Evolutionary conservation across 2,888 invertebrate species (phyloP), one percentile per base, ranked within the genome.

Genomic region (Desoria tigrina): DNA sequence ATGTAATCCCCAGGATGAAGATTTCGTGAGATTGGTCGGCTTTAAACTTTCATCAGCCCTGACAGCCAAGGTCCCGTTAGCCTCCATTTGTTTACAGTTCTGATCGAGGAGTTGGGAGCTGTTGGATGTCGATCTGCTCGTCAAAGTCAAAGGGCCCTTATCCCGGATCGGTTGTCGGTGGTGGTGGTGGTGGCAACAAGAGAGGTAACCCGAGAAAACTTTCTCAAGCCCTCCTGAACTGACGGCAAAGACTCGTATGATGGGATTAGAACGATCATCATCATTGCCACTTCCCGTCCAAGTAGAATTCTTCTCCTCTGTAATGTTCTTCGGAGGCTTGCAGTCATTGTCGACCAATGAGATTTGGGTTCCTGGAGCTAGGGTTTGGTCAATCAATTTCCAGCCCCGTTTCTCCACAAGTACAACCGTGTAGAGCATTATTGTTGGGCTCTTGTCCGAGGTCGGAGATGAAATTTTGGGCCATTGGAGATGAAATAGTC

Each of bases 1-100:
- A 77, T 85, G 84, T 65, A 88, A 80, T 16, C 83, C 84, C 88
- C 88, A 88, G 51, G 45, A 49, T 32, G 32, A 32, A 7, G 32
- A 32, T 32, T 7, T 32, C 6, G 27, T 27, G 50, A 39, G 42
- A 14, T 14, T n/a, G n/a, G n/a, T 11, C 11, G 49, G 23, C 7
- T 6, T 7, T 4, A 49, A 49, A 49, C 11, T 32, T 32, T 32
- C 32, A 32, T 11, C 32, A 32, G 32, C 4, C 32, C 32, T 14
- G 18, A 23, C 49, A 21, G 16, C 18, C 16, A 23, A 7, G 18
- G 7, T 14, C 49, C 16, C 16, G 18, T 14, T 23, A 18, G 16
- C 16, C 49, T 49, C 23, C 16, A 60, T 9, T 4, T 45, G 4
- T 45, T 4, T 45, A 23, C 21, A 21, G 23, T 23, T 51, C 16